Percentiles rank a stretch among this genome's conserved stretches.
These are phyloP conservation scores for Ceratina calcarata DNA, from an alignment of 1,140 invertebrate genomes.

Conservation along the genomic window DNA sequence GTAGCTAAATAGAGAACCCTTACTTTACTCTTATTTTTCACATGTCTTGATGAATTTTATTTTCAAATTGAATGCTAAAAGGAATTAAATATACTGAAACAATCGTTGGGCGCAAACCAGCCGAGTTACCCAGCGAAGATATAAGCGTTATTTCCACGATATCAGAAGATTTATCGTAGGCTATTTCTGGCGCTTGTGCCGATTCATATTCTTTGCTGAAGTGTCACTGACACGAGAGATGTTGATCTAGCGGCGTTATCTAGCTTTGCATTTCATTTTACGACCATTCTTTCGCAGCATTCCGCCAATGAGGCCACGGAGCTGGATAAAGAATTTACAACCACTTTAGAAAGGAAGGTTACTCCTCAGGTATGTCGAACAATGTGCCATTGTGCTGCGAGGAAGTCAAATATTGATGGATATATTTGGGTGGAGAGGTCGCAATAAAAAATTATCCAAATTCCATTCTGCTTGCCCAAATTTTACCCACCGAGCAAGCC, in stretches of 20 bases:
- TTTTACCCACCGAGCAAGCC: too few species aligned
- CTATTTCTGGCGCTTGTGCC: too few species aligned
- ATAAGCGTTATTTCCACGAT: too few species aligned
- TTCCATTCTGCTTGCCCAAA: neutral
- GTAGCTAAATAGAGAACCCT: too few species aligned
- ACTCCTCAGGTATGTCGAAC: neutral
- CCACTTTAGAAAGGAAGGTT: conserved; percentile 6
- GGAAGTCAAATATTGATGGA: conserved; percentile 12
- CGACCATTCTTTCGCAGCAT: conserved; percentile 1
- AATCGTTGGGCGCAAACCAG: too few species aligned
- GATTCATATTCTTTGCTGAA: too few species aligned
- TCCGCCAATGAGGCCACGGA: neutral
- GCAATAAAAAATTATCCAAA: neutral
- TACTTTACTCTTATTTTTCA: too few species aligned
- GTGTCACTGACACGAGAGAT: neutral
- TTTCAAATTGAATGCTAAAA: too few species aligned
- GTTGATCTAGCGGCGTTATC: conserved; percentile 13
- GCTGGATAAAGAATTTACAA: conserved; percentile 10
- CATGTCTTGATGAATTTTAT: too few species aligned
- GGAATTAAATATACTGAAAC: too few species aligned
- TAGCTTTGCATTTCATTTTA: conserved; percentile 26
- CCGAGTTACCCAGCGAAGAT: too few species aligned
- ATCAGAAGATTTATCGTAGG: too few species aligned
- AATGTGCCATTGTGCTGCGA: neutral
- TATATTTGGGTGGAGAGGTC: neutral